Evolutionary conservation across 2,113 vertebrate species (phyloP).

Genomic region (Trematomus loennbergii): DNA sequence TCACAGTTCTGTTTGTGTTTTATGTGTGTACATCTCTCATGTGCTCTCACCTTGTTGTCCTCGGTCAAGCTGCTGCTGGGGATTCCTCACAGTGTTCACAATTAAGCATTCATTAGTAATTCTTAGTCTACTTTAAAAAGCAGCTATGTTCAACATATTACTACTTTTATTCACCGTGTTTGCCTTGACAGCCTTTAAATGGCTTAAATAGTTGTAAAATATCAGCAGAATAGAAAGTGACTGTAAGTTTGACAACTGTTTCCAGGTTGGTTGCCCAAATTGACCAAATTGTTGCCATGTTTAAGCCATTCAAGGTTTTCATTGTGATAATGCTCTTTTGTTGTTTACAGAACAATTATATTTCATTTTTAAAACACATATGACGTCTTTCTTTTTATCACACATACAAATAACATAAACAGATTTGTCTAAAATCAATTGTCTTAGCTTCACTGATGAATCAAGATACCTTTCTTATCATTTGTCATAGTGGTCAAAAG

Average conservation of each 20-base stretch:
- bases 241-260: background rate
- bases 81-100: conserved; percentile 4
- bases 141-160: background rate
- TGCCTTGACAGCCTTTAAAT: background rate
- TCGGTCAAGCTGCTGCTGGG: background rate
- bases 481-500: too few relatives aligned
- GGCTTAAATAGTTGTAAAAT: conserved; percentile 9
- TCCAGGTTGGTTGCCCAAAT: background rate
- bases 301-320: background rate
- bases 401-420: background rate
- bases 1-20: background rate
- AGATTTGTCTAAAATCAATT: background rate
- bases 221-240: conserved; percentile 2
- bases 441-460: background rate
- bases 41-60: background rate
- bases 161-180: conserved; percentile 8
- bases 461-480: too few relatives aligned
- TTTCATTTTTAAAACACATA: background rate
- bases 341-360: background rate
- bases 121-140: background rate
- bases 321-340: background rate
- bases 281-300: background rate
- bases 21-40: background rate
- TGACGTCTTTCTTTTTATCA: background rate
- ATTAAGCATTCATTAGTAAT: background rate